Base-by-base conservation (phyloP, 2,888 invertebrate genomes). In the Agrilus cyanescens region DNA sequence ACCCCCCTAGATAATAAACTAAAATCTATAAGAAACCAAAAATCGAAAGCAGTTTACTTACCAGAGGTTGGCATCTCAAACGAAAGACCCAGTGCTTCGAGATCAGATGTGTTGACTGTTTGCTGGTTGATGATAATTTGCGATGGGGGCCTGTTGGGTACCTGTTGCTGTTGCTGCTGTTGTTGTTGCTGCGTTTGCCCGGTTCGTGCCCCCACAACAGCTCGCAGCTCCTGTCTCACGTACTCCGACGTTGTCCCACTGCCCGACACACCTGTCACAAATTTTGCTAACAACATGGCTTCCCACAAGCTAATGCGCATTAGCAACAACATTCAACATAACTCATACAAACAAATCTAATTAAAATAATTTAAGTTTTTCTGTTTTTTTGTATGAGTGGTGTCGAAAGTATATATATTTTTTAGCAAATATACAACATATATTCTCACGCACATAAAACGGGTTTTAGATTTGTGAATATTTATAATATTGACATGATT, bases 151-250 rank as follows among this genome's bases (percentile, higher is more conserved):
- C 51, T 46, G 18, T 57, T 52, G 40, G 54, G 51, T 32, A 46
- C 45, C 44, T 43, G 53, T 29, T 50, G 53, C 49, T 69, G 69
- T 39, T 52, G 53, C 37, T 53, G 54, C 44, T 38, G 43, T 44
- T 47, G 42, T 50, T 58, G 54, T 66, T 70, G 60, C 66, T 71
- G 54, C 61, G 71, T 52, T 51, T 63, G 63, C 29, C 66, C 66
- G 31, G 85, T 83, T 58, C 91, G 77, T 41, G 86, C 88, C 52
- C 85, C 89, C 46, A 93, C 90, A 49, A 86, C 82, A 38, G 89
- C 88, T 55, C 91, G 76, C 58, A 94, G 71, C 69, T 91, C 90
- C 70, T 93, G 89, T 59, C 90, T 80, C 54, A 93, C 91, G 69
- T 84, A 91, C 70, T 91, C 91, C 39, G 89, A 86, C 25, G 67